phyloP scores from a whole-genome alignment of 2,113 vertebrate species.

The Antechinus stuartii region DNA sequence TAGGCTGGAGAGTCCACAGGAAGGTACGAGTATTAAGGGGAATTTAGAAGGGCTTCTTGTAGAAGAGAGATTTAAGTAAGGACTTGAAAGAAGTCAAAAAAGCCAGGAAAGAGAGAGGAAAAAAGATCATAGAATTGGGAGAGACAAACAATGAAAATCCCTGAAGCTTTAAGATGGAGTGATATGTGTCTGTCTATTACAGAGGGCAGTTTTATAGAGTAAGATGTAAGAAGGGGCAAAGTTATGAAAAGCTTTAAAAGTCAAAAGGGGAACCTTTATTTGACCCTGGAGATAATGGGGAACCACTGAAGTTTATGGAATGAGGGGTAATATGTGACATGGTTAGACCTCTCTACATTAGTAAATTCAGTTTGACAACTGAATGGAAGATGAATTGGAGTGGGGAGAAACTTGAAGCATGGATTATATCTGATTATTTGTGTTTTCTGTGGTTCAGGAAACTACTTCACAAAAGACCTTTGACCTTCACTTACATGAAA shows the following conservation, averaged over 20 bases:
- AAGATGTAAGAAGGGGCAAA: no score
- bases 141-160: no score
- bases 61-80: no score
- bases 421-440: neutral
- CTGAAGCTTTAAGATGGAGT: no score
- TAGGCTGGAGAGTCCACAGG: neutral
- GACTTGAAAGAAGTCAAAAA: no score
- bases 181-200: no score
- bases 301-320: neutral
- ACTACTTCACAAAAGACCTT: neutral
- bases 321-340: neutral
- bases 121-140: no score
- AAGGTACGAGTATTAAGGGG: neutral
- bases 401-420: neutral
- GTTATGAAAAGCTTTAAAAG: neutral
- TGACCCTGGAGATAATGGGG: neutral
- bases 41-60: no score
- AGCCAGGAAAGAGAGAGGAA: no score
- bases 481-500: neutral
- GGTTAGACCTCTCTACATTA: neutral
- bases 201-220: no score
- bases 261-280: neutral
- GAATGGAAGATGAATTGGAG: neutral
- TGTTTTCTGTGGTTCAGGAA: neutral
- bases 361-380: neutral